These are phyloP conservation scores for Drosophila picticornis DNA, from an alignment of 2,888 invertebrate genomes.

Conservation along the genomic window DNA sequence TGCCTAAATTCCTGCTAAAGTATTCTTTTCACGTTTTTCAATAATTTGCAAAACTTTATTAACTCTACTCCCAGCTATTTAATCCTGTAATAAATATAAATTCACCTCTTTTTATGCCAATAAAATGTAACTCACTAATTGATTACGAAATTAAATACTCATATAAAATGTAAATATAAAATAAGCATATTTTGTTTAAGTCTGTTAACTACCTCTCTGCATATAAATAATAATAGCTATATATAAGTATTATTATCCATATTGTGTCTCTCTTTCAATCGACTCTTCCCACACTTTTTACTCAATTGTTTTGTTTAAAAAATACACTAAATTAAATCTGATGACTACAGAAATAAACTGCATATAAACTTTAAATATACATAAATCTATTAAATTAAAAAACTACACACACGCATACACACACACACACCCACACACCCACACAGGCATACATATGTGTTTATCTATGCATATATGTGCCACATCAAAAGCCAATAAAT, in stretches of 20 bases:
- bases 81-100: background rate
- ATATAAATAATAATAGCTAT: background rate
- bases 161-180: slow-evolving; percentile 1
- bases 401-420: slow-evolving; percentile 3
- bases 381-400: slow-evolving; percentile 42
- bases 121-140: slow-evolving; percentile 1
- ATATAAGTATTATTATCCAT: slow-evolving; percentile 9
- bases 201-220: background rate
- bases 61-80: background rate
- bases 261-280: slow-evolving; percentile 32
- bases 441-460: slow-evolving; percentile 1
- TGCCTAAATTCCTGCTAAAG: background rate
- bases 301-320: slow-evolving; percentile 50
- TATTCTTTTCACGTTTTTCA: too few species aligned
- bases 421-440: background rate
- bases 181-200: background rate
- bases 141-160: background rate
- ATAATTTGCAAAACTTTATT: slow-evolving; percentile 8
- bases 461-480: slow-evolving; percentile 7
- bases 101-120: background rate
- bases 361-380: slow-evolving; percentile 27
- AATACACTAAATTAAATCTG: slow-evolving; percentile 54
- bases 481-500: slow-evolving; percentile 25
- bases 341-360: slow-evolving; percentile 54
- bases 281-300: slow-evolving; percentile 39